A percentile compares a stretch with the other conserved stretches of the same genome.
Evolutionary conservation across 1,140 invertebrate genomes (phyloP).

Genomic region (Heliothis subflexa): DNA sequence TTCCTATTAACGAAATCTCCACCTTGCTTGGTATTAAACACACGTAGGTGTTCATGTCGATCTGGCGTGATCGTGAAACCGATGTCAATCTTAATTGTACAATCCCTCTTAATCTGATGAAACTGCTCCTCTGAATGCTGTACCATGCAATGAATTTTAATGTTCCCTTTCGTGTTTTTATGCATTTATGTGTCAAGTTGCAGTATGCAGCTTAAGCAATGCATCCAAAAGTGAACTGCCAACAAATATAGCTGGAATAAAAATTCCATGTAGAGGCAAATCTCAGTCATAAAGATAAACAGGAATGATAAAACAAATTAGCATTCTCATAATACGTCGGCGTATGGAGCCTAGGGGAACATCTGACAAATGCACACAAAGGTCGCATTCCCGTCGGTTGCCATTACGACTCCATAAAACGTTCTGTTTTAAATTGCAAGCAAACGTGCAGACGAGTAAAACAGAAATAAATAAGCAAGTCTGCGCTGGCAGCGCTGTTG

Average conservation of each 20-base stretch:
- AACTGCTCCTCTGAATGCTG: slow-evolving; percentile 17
- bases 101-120: slow-evolving; percentile 42
- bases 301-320: slow-evolving; percentile 49
- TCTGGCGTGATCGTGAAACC: slow-evolving; percentile 37
- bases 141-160: slow-evolving; percentile 29
- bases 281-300: slow-evolving; percentile 49
- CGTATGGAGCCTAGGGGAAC: slow-evolving; percentile 45
- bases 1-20: slow-evolving; percentile 9
- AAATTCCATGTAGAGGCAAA: slow-evolving; percentile 34
- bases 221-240: slow-evolving; percentile 17
- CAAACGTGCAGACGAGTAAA: slow-evolving; percentile 70
- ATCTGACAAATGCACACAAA: slow-evolving; percentile 50
- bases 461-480: slow-evolving; percentile 75
- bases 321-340: slow-evolving; percentile 39
- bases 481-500: slow-evolving; percentile 68
- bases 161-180: slow-evolving; percentile 27
- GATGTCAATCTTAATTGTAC: slow-evolving; percentile 46
- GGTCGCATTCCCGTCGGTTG: slow-evolving; percentile 54
- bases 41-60: slow-evolving; percentile 21
- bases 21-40: slow-evolving; percentile 8
- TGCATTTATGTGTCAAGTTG: background rate
- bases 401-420: slow-evolving; percentile 69
- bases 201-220: background rate
- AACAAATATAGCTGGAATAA: slow-evolving; percentile 21
- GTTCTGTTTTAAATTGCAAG: slow-evolving; percentile 69